Percentiles rank a stretch among this genome's conserved stretches.
phyloP scores from a whole-genome alignment of 2,113 vertebrate genomes.

The Plecotus auritus region DNA sequence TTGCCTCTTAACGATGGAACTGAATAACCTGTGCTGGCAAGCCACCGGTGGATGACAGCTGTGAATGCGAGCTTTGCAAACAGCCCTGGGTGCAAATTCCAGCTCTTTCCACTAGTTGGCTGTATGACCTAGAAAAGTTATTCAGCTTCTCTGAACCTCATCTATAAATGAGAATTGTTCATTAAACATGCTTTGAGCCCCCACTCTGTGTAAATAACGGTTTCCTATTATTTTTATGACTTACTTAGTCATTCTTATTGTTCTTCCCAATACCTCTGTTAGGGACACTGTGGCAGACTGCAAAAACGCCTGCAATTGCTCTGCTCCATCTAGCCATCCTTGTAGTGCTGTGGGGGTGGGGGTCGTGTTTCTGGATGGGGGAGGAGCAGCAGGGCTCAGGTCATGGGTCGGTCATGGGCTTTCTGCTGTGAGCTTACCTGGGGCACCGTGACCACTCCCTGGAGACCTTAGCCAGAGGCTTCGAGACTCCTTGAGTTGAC shows the following conservation, averaged over 20 bases:
- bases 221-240: background rate
- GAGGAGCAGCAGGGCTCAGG: background rate
- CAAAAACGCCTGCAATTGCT: background rate
- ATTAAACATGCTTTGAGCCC: background rate
- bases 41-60: background rate
- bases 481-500: constrained; percentile 73
- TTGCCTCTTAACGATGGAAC: background rate
- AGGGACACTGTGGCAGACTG: background rate
- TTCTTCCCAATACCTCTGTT: background rate
- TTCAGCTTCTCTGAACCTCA: background rate
- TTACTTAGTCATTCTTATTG: background rate
- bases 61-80: background rate
- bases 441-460: constrained; percentile 81
- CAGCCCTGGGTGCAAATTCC: background rate
- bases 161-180: background rate
- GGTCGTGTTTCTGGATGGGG: background rate
- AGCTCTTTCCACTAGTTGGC: background rate
- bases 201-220: background rate
- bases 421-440: constrained; percentile 85
- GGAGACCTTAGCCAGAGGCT: constrained; percentile 79
- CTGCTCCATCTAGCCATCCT: background rate
- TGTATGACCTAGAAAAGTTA: background rate
- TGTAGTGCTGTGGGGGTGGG: background rate
- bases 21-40: background rate
- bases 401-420: background rate